phyloP scores from a whole-genome alignment of 2,888 invertebrate species.

The Lypha dubia region DNA sequence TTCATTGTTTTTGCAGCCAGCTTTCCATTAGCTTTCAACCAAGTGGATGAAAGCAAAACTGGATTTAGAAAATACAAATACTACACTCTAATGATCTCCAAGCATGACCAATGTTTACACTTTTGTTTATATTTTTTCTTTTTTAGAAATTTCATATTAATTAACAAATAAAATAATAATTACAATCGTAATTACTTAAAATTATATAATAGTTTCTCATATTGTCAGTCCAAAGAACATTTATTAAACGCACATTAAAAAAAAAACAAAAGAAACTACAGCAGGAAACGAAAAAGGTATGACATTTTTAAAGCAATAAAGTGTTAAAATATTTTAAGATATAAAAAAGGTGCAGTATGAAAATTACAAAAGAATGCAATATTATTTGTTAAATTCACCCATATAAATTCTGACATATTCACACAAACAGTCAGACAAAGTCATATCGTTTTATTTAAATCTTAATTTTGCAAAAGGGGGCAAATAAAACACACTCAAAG shows the following conservation, averaged over 20 bases:
- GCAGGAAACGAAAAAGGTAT: not conserved
- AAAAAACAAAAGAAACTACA: not conserved
- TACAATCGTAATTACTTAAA: too few species aligned
- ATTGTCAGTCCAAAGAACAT: too few species aligned
- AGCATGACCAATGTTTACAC: too few species aligned
- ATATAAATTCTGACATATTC: not conserved
- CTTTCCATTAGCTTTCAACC: too few species aligned
- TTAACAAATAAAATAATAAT: too few species aligned
- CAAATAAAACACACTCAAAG: not conserved
- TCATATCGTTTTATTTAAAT: slow-evolving; percentile 31
- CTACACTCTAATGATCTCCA: too few species aligned
- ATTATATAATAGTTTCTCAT: too few species aligned
- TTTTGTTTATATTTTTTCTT: too few species aligned
- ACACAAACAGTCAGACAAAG: slow-evolving; percentile 13
- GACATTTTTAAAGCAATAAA: slow-evolving; percentile 43
- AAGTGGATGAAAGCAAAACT: too few species aligned
- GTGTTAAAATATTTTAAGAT: slow-evolving; percentile 5
- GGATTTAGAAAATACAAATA: too few species aligned
- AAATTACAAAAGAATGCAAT: slow-evolving; percentile 46
- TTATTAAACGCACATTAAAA: not conserved
- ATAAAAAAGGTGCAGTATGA: slow-evolving; percentile 50
- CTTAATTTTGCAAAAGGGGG: slow-evolving; percentile 38
- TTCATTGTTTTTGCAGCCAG: too few species aligned
- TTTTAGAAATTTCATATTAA: too few species aligned
- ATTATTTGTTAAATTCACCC: not conserved